These are phyloP conservation scores for Cephonodes hylas DNA, from an alignment of 2,888 invertebrate genomes.

Conservation along the genomic window DNA sequence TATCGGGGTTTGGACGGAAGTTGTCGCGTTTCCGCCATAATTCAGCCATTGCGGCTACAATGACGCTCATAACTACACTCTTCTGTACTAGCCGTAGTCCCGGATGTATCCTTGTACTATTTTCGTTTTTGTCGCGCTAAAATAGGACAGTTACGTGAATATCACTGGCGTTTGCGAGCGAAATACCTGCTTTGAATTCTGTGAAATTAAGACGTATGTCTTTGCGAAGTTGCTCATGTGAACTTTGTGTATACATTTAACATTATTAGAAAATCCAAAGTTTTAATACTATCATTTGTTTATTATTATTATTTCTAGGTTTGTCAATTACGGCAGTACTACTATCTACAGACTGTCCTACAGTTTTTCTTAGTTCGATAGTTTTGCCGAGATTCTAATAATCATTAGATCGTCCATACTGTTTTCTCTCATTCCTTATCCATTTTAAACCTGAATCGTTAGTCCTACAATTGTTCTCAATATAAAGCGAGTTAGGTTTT, in stretches of 20 bases:
- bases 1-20: conserved; percentile 50
- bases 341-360: too few relatives aligned
- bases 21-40: conserved; percentile 58
- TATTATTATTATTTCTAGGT: not conserved
- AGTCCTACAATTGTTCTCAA: too few relatives aligned
- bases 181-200: not conserved
- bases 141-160: not conserved
- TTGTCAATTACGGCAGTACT: too few relatives aligned
- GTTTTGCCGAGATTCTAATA: too few relatives aligned
- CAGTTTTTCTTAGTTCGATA: too few relatives aligned
- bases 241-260: not conserved
- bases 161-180: not conserved
- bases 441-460: too few relatives aligned
- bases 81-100: not conserved
- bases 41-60: conserved; percentile 52
- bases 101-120: conserved; percentile 3
- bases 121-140: not conserved
- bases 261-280: too few relatives aligned
- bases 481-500: not conserved
- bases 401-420: too few relatives aligned
- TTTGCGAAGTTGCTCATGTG: not conserved
- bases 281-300: not conserved
- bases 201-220: not conserved
- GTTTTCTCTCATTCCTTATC: too few relatives aligned
- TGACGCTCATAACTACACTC: conserved; percentile 32